These are phyloP conservation scores for Ephestia elutella DNA, from an alignment of 1,140 invertebrate genomes.

Conservation along the genomic window DNA sequence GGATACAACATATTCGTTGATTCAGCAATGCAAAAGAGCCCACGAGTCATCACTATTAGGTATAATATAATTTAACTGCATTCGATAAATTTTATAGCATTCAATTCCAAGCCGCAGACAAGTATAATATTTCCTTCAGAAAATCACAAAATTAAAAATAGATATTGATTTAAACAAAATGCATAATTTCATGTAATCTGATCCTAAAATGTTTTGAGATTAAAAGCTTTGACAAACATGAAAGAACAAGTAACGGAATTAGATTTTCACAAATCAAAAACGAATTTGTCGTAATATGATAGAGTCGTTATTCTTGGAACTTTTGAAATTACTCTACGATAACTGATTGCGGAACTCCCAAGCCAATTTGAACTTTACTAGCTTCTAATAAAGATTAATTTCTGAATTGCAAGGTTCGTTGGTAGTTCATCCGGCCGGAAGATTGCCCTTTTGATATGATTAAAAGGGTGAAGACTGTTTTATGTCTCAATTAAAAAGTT, in stretches of 20 bases:
- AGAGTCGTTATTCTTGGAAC: conserved; percentile 58
- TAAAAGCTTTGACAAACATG: conserved; percentile 44
- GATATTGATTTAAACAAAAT: not conserved
- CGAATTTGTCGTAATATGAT: conserved; percentile 65
- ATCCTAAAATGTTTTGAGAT: conserved; percentile 30
- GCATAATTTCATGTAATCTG: not conserved
- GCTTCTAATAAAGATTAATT: conserved; percentile 23
- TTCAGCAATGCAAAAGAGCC: too few relatives aligned
- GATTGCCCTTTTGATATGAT: conserved; percentile 71
- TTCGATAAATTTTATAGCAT: too few relatives aligned
- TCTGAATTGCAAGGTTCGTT: conserved; percentile 25
- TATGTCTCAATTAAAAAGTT: conserved; percentile 67
- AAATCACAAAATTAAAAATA: too few relatives aligned
- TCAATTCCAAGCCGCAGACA: too few relatives aligned
- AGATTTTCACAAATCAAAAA: conserved; percentile 67
- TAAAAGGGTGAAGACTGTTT: conserved; percentile 71
- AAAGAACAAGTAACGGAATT: conserved; percentile 48
- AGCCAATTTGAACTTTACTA: conserved; percentile 23
- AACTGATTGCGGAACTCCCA: conserved; percentile 28
- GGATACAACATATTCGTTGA: too few relatives aligned
- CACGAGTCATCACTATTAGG: too few relatives aligned
- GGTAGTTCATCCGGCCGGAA: conserved; percentile 55
- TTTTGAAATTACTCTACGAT: conserved; percentile 54
- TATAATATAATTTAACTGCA: too few relatives aligned
- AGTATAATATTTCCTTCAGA: too few relatives aligned